Percentiles rank a stretch among this genome's conserved stretches.
Conservation (phyloP, 2,113 vertebrate genomes). For the Oreochromis spilurus region DNA sequence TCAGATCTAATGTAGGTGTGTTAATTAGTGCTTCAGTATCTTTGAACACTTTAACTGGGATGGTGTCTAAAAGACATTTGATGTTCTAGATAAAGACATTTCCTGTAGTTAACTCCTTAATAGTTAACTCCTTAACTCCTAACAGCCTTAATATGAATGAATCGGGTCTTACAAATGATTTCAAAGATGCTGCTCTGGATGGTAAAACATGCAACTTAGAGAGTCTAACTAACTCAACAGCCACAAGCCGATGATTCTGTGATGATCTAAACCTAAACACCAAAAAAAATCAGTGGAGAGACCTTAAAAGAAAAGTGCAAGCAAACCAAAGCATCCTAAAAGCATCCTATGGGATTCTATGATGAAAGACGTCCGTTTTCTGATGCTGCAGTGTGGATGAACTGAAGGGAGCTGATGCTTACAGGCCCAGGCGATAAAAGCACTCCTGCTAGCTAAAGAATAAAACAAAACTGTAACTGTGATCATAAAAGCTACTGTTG, state of each 20-base stretch:
- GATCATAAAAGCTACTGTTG: neutral
- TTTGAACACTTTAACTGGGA: neutral
- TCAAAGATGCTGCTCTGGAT: neutral
- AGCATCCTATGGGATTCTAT: neutral
- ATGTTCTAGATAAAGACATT: neutral
- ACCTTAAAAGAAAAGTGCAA: neutral
- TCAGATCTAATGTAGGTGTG: neutral
- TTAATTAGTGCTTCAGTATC: neutral
- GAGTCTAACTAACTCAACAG: neutral
- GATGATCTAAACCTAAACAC: neutral
- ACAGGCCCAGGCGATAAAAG: neutral
- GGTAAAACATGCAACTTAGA: neutral
- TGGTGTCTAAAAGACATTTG: neutral
- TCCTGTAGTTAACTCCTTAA: neutral
- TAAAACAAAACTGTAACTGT: neutral
- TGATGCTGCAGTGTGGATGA: neutral
- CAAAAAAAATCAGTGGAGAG: neutral
- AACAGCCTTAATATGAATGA: neutral
- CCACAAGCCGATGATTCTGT: neutral
- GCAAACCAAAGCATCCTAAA: neutral
- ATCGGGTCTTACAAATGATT: neutral
- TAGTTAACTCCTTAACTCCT: neutral
- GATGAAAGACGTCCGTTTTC: neutral
- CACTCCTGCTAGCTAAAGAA: neutral
- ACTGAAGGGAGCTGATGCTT: neutral